Evolutionary conservation across 2,113 vertebrate species (phyloP).

Genomic region (Callochromis pleurospilus): DNA sequence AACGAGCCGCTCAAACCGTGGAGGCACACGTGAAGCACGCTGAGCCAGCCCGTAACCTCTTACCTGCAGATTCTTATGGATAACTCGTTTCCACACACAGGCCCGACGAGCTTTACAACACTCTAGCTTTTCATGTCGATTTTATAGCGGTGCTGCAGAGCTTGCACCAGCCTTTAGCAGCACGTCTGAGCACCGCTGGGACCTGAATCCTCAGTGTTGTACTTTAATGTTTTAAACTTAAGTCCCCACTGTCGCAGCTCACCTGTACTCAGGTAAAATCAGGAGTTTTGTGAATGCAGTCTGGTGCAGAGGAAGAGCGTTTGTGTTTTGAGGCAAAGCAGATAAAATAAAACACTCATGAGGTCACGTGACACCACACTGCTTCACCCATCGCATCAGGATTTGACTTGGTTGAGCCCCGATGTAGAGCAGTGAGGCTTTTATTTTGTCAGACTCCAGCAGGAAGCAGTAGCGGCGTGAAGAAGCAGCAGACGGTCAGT

Average conservation of each 20-base stretch:
- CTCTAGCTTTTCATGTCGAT: rapidly evolving
- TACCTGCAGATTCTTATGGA: background rate
- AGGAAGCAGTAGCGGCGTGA: background rate
- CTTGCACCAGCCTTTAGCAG: background rate
- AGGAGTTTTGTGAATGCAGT: background rate
- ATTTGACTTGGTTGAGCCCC: background rate
- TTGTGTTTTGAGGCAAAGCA: background rate
- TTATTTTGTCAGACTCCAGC: background rate
- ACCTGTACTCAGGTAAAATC: background rate
- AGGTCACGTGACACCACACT: background rate
- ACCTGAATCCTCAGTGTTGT: background rate
- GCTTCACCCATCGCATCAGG: background rate
- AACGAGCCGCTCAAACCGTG: background rate
- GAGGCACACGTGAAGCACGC: background rate
- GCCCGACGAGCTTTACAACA: rapidly evolving
- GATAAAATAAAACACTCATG: background rate
- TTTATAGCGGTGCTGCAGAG: background rate
- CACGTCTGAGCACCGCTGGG: background rate
- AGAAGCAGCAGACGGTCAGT: slow-evolving; percentile 28
- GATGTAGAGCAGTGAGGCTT: background rate
- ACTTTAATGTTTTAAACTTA: background rate
- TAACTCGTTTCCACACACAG: background rate
- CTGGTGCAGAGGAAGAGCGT: background rate
- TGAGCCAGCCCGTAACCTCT: background rate
- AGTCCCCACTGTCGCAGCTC: background rate